These are phyloP conservation scores for Lota lota DNA, from an alignment of 2,113 vertebrate genomes.

Conservation along the genomic window DNA sequence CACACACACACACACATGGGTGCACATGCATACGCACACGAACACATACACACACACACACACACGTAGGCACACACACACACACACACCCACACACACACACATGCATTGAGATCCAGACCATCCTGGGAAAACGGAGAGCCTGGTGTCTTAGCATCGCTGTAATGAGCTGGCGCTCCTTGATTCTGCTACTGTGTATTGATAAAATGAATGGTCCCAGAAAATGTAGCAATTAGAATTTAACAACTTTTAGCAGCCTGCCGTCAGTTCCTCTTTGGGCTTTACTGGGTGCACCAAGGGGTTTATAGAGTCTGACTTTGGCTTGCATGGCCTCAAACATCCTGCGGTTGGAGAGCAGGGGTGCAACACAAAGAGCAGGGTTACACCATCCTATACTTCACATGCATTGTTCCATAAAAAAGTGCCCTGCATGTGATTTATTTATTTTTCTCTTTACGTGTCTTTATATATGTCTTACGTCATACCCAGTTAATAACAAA, in stretches of 20 bases:
- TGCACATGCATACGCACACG: conserved; percentile 6
- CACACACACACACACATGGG: conserved; percentile 1
- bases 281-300: conserved; percentile 68
- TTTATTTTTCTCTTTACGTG: no score
- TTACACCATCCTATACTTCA: conserved; percentile 36
- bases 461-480: no score
- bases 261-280: conserved; percentile 17
- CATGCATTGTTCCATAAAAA: no score
- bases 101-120: conserved; percentile 5
- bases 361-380: conserved; percentile 42
- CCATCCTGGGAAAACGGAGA: no score
- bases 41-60: conserved; percentile 18
- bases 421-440: no score
- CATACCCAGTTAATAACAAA: no score
- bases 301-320: conserved; percentile 70
- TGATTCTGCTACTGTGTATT: conserved; percentile 56
- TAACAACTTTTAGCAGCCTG: conserved; percentile 58
- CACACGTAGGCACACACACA: conserved; percentile 7
- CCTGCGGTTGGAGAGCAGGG: conserved; percentile 52
- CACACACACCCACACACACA: conserved; percentile 18
- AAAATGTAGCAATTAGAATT: conserved; percentile 73
- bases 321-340: conserved; percentile 54
- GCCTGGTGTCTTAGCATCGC: conserved; percentile 55
- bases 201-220: conserved; percentile 65
- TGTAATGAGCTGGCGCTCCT: conserved; percentile 61